phyloP scores from a whole-genome alignment of 1,140 invertebrate species.

The Tetramorium simillimum region DNA sequence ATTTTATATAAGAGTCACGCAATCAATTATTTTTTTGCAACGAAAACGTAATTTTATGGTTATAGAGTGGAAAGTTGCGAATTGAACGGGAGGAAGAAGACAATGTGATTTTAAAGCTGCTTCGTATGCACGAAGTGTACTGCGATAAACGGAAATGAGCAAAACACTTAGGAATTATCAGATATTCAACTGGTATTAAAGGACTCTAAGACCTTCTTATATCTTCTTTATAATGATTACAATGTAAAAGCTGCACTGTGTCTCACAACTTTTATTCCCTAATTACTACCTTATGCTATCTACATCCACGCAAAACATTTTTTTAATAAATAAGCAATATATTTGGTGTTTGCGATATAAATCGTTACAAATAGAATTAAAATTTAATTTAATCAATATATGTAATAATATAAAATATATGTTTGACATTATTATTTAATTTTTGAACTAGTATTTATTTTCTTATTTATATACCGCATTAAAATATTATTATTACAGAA shows the following conservation, averaged over 20 bases:
- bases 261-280: constrained; percentile 4
- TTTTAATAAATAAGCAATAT: not conserved
- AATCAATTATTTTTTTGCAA: not conserved
- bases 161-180: constrained; percentile 57
- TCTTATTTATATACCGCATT: not conserved
- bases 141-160: constrained; percentile 56
- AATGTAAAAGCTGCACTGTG: constrained; percentile 31
- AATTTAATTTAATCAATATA: constrained; percentile 3
- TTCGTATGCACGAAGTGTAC: constrained; percentile 48
- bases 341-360: not conserved
- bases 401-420: not conserved
- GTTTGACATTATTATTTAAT: constrained; percentile 8
- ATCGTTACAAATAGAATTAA: not conserved
- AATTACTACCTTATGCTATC: constrained; percentile 27
- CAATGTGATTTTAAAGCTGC: constrained; percentile 34
- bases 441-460: not conserved
- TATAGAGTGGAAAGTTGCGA: constrained; percentile 31
- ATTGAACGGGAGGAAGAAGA: constrained; percentile 19
- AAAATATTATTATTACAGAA: not conserved
- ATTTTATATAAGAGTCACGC: not conserved
- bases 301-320: not conserved
- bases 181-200: constrained; percentile 47
- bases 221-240: constrained; percentile 34
- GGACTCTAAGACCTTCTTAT: constrained; percentile 8
- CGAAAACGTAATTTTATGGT: not conserved